Conservation (phyloP, 2,888 invertebrate genomes). For the Drosophila fulvimacula region DNA sequence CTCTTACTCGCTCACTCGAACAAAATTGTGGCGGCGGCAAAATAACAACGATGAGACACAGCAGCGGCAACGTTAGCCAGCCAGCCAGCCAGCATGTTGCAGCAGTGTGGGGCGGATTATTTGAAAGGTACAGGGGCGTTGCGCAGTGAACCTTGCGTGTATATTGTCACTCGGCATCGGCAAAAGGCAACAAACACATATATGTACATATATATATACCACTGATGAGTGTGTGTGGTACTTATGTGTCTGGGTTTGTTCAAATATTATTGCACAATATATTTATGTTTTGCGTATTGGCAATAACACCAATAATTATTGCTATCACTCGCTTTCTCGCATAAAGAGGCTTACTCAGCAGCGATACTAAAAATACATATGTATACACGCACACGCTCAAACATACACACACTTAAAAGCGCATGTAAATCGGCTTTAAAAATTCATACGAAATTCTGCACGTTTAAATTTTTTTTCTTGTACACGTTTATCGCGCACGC, state of each 20-base stretch:
- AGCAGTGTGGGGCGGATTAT: conserved; percentile 34
- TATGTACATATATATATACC: conserved; percentile 26
- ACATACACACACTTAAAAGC: conserved; percentile 11
- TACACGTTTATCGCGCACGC: conserved; percentile 71
- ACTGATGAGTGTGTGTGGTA: conserved; percentile 6
- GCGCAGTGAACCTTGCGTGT: conserved; percentile 78
- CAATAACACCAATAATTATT: conserved; percentile 37
- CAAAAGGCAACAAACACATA: conserved; percentile 21
- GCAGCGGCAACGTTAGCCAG: conserved; percentile 25
- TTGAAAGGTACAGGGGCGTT: conserved; percentile 57
- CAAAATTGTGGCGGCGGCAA: conserved; percentile 71
- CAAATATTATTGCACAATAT: conserved; percentile 73
- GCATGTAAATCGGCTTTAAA: conserved; percentile 67
- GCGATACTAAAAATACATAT: conserved; percentile 31
- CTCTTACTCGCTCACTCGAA: conserved; percentile 22
- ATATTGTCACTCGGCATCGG: conserved; percentile 46
- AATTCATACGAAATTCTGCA: conserved; percentile 72
- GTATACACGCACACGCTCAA: conserved; percentile 17
- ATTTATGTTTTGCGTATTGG: conserved; percentile 62
- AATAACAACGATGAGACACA: conserved; percentile 72
- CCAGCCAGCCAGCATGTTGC: conserved; percentile 54
- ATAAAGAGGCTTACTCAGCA: conserved; percentile 19
- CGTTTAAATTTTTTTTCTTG: conserved; percentile 66
- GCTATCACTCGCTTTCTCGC: conserved; percentile 24
- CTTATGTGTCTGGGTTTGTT: conserved; percentile 28